Percentiles rank a stretch among this genome's conserved stretches.
Conservation (phyloP, 2,797 vertebrate genomes). For the Characodon lateralis region DNA sequence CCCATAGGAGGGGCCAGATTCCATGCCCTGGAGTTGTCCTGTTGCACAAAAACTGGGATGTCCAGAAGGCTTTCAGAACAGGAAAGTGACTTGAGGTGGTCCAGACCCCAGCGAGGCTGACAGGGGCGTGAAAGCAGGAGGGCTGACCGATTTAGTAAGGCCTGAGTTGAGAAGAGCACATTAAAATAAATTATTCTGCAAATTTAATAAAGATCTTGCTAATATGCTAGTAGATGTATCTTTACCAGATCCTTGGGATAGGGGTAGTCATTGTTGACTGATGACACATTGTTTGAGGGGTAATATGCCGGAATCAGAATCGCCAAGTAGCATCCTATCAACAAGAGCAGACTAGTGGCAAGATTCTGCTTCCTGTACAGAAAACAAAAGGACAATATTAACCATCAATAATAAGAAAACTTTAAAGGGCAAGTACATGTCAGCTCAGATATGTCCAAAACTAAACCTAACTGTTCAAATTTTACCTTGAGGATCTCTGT, state of each 20-base stretch:
- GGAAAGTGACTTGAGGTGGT: conserved; percentile 62
- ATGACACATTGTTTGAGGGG: conserved; percentile 29
- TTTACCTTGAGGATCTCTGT: not conserved
- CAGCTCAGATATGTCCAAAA: not conserved
- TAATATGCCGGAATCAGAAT: conserved; percentile 81
- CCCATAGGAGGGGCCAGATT: conserved; percentile 77
- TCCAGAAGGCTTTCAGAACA: conserved; percentile 57
- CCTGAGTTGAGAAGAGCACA: conserved; percentile 48
- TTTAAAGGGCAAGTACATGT: not conserved
- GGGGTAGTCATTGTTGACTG: conserved; percentile 41
- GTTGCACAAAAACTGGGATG: conserved; percentile 78
- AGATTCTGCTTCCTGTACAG: conserved; percentile 71
- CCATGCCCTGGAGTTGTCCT: conserved; percentile 38
- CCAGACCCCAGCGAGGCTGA: conserved; percentile 62
- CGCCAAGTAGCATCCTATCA: conserved; percentile 76
- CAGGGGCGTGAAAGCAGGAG: conserved; percentile 71
- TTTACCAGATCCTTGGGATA: conserved; percentile 66
- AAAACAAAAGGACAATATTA: not conserved
- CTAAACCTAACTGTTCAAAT: not conserved
- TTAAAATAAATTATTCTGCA: not conserved
- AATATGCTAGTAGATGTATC: not conserved
- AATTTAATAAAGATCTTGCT: not conserved
- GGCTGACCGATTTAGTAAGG: conserved; percentile 71
- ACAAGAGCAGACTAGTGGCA: conserved; percentile 69
- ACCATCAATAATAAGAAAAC: not conserved